phyloP scores from a whole-genome alignment of 1,140 invertebrate genomes.

The Diorhabda carinulata region DNA sequence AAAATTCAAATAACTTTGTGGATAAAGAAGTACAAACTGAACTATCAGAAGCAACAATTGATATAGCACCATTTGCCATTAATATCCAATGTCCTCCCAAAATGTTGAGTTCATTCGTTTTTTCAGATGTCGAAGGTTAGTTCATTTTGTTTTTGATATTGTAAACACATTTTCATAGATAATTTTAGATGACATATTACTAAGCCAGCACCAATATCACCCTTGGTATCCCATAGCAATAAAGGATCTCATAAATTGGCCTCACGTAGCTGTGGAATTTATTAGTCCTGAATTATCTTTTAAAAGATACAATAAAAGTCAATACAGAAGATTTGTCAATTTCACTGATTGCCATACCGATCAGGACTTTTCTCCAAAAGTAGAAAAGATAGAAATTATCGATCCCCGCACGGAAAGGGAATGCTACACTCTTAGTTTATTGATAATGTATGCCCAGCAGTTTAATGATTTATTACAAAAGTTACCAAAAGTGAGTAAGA shows the following conservation, averaged over 20 bases:
- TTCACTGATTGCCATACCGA: slow-evolving; percentile 18
- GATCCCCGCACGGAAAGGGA: slow-evolving; percentile 10
- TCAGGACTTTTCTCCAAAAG: background rate
- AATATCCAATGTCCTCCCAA: slow-evolving; percentile 20
- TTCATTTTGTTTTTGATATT: background rate
- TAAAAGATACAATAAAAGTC: slow-evolving; percentile 24
- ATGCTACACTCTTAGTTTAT: slow-evolving; percentile 20
- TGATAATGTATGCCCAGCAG: slow-evolving; percentile 7
- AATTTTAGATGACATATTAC: slow-evolving; percentile 26
- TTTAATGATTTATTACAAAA: background rate
- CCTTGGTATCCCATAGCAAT: slow-evolving; percentile 24
- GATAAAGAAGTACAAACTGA: background rate
- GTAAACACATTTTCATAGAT: background rate
- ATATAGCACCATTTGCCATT: slow-evolving; percentile 23
- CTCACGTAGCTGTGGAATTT: slow-evolving; percentile 28
- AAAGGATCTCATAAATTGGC: slow-evolving; percentile 27
- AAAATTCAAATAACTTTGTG: background rate
- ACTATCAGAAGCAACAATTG: slow-evolving; percentile 15
- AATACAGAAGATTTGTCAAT: slow-evolving; percentile 26
- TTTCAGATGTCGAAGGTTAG: slow-evolving; percentile 26
- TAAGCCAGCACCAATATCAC: slow-evolving; percentile 24
- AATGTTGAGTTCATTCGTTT: slow-evolving; percentile 25
- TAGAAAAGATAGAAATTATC: slow-evolving; percentile 25
- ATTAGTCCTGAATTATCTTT: slow-evolving; percentile 25
- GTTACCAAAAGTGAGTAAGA: too few relatives aligned